These are phyloP conservation scores for Acrobeloides nanus DNA, from an alignment of 2,888 invertebrate genomes.

Conservation along the genomic window DNA sequence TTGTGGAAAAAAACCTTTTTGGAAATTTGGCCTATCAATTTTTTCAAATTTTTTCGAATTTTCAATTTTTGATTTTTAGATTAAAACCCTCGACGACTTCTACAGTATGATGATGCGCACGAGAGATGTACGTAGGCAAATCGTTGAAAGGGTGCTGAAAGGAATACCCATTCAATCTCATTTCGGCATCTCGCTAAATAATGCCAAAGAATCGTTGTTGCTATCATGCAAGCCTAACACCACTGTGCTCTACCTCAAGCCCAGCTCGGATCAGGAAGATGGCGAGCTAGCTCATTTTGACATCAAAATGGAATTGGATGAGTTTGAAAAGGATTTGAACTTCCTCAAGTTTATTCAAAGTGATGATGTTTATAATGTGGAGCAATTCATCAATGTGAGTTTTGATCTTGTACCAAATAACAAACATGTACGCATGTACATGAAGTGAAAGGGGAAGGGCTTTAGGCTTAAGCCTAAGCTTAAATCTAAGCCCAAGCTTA, in stretches of 20 bases:
- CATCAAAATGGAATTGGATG: conserved; percentile 44
- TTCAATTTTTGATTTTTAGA: conserved; percentile 16
- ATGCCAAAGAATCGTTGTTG: conserved; percentile 47
- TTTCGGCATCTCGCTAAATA: conserved; percentile 46
- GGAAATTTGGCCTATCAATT: too few relatives aligned
- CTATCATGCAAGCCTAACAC: conserved; percentile 36
- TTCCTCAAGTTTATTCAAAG: conserved; percentile 50
- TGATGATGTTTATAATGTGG: conserved; percentile 52
- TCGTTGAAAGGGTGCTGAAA: conserved; percentile 51
- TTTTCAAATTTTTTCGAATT: too few relatives aligned
- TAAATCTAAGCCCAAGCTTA: too few relatives aligned
- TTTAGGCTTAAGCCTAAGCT: too few relatives aligned
- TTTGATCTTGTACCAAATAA: conserved; percentile 6
- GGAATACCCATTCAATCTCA: conserved; percentile 51
- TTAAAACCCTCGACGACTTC: conserved; percentile 49
- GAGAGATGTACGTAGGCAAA: conserved; percentile 48
- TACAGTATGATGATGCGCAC: conserved; percentile 52
- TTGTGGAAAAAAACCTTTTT: not conserved
- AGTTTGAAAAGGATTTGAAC: conserved; percentile 48
- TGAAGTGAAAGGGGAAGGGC: too few relatives aligned
- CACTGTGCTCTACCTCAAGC: conserved; percentile 16
- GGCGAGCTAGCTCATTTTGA: conserved; percentile 33
- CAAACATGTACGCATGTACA: too few relatives aligned
- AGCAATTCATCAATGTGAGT: conserved; percentile 48
- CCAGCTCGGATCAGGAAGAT: conserved; percentile 14